Evolutionary conservation across 2,888 invertebrate species (phyloP).

Genomic region (Ariolimax columbianus): DNA sequence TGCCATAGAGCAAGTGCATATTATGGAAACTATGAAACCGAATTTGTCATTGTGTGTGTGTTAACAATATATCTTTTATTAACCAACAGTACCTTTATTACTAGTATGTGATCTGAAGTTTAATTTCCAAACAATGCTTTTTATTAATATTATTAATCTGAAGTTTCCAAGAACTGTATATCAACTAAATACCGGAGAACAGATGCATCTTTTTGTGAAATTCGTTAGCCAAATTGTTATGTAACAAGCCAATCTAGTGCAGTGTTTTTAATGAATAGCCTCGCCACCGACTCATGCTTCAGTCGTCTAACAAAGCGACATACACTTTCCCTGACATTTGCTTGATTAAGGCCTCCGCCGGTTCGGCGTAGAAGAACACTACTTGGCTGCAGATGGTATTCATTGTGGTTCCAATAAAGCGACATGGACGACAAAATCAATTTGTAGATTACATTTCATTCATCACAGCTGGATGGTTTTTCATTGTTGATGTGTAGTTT

Average conservation of each 20-base stretch:
- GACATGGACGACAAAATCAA: neutral
- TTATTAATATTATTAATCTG: too few relatives aligned
- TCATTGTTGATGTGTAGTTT: neutral
- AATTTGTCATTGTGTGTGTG: too few relatives aligned
- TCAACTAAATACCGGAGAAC: too few relatives aligned
- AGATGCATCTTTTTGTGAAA: too few relatives aligned
- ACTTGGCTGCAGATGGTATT: neutral
- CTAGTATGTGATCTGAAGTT: too few relatives aligned
- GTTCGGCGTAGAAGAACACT: neutral
- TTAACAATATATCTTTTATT: too few relatives aligned
- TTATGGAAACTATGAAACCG: too few relatives aligned
- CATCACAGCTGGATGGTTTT: neutral
- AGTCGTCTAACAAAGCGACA: neutral
- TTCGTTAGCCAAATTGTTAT: too few relatives aligned
- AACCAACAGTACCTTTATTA: too few relatives aligned
- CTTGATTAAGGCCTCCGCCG: neutral
- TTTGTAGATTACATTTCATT: neutral
- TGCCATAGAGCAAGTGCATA: too few relatives aligned
- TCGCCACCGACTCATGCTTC: neutral
- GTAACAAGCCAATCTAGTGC: neutral
- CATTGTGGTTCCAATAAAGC: neutral
- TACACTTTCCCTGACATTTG: neutral
- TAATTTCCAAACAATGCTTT: too few relatives aligned
- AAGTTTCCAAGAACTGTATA: too few relatives aligned
- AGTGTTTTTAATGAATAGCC: neutral